phyloP scores from a whole-genome alignment of 2,888 invertebrate species.

The Drosophila eohydei region DNA sequence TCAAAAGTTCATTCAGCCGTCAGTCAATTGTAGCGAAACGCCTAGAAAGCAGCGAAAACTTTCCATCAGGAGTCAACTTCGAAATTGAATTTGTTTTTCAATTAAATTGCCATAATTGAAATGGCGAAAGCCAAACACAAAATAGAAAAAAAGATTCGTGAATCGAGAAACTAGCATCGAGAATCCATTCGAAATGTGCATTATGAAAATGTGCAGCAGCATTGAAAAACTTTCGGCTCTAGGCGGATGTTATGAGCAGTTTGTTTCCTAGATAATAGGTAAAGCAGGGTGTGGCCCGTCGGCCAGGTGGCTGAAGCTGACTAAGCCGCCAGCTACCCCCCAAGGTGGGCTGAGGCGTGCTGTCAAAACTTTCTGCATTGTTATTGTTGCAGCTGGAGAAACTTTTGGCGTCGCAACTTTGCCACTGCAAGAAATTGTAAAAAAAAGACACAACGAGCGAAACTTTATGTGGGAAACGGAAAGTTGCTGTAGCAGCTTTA shows the following conservation, averaged over 20 bases:
- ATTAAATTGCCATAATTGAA: slow-evolving; percentile 70
- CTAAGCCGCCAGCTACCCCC: slow-evolving; percentile 2
- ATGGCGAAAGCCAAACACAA: slow-evolving; percentile 39
- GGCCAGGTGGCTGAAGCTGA: slow-evolving; percentile 51
- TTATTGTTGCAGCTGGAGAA: slow-evolving; percentile 67
- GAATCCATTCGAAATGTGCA: slow-evolving; percentile 41
- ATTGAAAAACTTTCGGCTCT: slow-evolving; percentile 45
- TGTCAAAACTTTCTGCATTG: slow-evolving; percentile 66
- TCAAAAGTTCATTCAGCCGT: slow-evolving; percentile 23
- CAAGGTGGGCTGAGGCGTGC: slow-evolving; percentile 1
- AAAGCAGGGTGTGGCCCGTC: slow-evolving; percentile 37
- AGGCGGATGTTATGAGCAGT: slow-evolving; percentile 49
- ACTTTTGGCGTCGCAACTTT: slow-evolving; percentile 51
- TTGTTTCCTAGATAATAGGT: slow-evolving; percentile 45
- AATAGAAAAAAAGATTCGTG: slow-evolving; percentile 22
- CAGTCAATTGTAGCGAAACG: slow-evolving; percentile 22
- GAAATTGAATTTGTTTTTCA: slow-evolving; percentile 70
- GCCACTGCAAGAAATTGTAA: slow-evolving; percentile 30
- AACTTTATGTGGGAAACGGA: slow-evolving; percentile 46
- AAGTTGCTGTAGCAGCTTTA: slow-evolving; percentile 57
- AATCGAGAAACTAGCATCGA: slow-evolving; percentile 6
- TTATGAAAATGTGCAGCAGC: slow-evolving; percentile 58
- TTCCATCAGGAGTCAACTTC: slow-evolving; percentile 39
- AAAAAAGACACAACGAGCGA: slow-evolving; percentile 29
- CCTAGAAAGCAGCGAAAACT: slow-evolving; percentile 38